Evolutionary conservation across 1,140 invertebrate species (phyloP), one percentile per base, ranked within the genome.

Genomic region (Drosophila neocordata): DNA sequence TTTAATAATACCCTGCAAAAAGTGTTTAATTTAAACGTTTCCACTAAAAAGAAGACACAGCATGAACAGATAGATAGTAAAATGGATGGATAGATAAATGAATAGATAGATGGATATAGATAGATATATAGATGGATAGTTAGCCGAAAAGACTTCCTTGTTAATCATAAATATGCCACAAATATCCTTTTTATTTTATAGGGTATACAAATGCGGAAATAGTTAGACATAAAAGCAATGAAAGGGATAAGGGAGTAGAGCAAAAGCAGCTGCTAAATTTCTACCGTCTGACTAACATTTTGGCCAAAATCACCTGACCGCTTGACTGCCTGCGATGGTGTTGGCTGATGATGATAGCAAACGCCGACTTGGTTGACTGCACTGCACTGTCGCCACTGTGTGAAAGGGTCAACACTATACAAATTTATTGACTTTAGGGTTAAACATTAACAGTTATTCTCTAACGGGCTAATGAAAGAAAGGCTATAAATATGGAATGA

Each of bases 281-380:
- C 52, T 34, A 34, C 15, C 11, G 53, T 56, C 27, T 56, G 31
- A 35, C 7, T 31, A 56, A 56, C 12, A 35, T 56, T 56, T 56
- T 56, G 27, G 53, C 15, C 31, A 56, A 35, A 56, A 56, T 56
- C 53, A 56, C 53, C 53, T 56, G 53, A 56, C 53, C 53, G 53
- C 53, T 56, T 56, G 53, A 11, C 53, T 56, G 53, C n/a, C 15
- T 56, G 27, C 53, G 53, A 56, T 56, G 53, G 53, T 56, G 53
- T 56, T 56, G 53, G n/a, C 41, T 48, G 20, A 53, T 27, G 51
- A 53, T 15, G 53, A 48, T 48, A 48, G 8, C 15, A 44, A 48
- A 34, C 53, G 31, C 53, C 53, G 53, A 34, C 8, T 35, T 15
- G 53, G 22, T 56, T 56, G 53, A 34, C 53, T 56, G 53, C 27